Evolutionary conservation across 1,140 invertebrate species (phyloP).

Genomic region (Maconellicoccus hirsutus): DNA sequence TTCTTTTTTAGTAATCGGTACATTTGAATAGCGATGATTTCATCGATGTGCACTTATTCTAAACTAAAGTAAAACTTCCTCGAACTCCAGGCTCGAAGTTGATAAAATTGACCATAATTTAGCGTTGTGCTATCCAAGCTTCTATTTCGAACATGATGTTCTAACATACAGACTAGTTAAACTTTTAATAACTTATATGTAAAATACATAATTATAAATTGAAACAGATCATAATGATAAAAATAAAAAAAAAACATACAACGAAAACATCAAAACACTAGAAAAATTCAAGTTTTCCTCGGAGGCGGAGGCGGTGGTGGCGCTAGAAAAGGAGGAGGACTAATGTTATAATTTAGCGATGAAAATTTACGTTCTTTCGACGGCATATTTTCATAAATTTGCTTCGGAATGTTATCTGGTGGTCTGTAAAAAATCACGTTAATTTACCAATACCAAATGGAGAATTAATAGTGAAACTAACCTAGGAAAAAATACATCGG

Average conservation of each 20-base stretch:
- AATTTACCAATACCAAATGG: neutral
- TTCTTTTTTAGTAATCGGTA: too few relatives aligned
- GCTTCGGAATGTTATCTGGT: slow-evolving; percentile 34
- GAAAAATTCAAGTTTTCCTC: slow-evolving; percentile 27
- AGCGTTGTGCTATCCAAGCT: neutral
- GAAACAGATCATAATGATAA: neutral
- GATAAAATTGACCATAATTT: neutral
- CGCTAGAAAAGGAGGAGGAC: slow-evolving; percentile 31
- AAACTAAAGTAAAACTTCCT: neutral
- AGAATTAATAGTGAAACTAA: neutral
- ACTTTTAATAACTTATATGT: neutral
- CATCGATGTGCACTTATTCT: neutral
- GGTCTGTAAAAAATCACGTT: slow-evolving; percentile 31
- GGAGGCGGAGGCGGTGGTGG: slow-evolving; percentile 33
- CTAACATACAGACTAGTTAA: slow-evolving; percentile 1
- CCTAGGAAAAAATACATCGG: slow-evolving; percentile 9
- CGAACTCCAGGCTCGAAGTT: neutral
- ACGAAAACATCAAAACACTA: neutral
- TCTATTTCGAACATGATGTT: neutral
- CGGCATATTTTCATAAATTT: slow-evolving; percentile 38
- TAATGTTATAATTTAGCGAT: slow-evolving; percentile 31
- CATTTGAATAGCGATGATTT: too few relatives aligned
- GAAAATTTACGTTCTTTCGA: slow-evolving; percentile 34
- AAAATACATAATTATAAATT: neutral
- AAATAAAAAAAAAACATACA: neutral